phyloP scores from a whole-genome alignment of 1,140 invertebrate genomes.

The Hypothenemus hampei region DNA sequence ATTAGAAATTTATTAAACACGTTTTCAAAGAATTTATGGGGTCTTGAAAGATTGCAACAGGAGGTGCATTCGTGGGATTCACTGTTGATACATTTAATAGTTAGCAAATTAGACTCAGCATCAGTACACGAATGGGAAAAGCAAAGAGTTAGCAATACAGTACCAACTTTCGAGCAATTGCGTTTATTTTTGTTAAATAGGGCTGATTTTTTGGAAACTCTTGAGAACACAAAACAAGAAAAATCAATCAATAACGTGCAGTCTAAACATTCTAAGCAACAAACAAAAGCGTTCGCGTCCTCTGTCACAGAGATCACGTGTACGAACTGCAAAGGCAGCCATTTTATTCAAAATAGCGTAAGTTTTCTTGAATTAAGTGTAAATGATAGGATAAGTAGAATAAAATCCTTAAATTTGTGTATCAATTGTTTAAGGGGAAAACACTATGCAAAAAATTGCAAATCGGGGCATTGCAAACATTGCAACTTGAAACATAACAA shows the following conservation, averaged over 20 bases:
- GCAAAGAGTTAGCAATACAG: neutral
- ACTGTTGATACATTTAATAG: neutral
- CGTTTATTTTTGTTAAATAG: neutral
- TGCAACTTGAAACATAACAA: neutral
- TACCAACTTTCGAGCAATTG: neutral
- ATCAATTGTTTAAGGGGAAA: neutral
- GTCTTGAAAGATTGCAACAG: neutral
- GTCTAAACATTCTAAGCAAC: too few relatives aligned
- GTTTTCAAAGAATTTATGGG: neutral
- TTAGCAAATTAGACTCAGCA: neutral
- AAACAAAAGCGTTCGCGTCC: neutral
- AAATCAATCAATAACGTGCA: too few relatives aligned
- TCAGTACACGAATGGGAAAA: slow-evolving; percentile 2
- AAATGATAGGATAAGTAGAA: neutral
- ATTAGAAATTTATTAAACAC: neutral
- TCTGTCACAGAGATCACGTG: neutral
- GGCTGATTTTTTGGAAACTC: slow-evolving; percentile 3
- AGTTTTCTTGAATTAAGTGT: neutral
- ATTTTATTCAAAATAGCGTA: neutral
- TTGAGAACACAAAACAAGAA: neutral
- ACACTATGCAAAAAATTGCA: neutral
- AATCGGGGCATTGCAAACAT: neutral
- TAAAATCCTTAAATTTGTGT: neutral
- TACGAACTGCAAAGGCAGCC: neutral
- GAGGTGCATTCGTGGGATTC: neutral